A percentile compares a stretch with the other conserved stretches of the same genome.
phyloP scores from a whole-genome alignment of 53 echinoderm and acorn worm genomes.

The Patiria pectinifera region DNA sequence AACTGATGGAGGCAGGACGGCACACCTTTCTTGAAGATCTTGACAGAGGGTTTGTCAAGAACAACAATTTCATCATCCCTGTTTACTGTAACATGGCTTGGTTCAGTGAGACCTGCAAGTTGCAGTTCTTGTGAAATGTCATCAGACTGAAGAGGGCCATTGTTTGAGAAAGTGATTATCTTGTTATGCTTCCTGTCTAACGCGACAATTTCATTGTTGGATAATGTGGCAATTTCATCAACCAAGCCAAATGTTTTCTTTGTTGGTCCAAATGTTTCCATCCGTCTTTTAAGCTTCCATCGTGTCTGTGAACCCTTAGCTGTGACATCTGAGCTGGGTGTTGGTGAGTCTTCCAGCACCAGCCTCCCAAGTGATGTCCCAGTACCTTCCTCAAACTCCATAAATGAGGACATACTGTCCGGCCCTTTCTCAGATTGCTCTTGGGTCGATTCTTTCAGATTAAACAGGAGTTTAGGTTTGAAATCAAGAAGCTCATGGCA shows the following conservation, averaged over 20 bases:
- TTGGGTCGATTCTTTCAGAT: neutral
- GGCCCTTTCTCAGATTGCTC: neutral
- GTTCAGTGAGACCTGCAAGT: neutral
- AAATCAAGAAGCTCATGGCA: neutral
- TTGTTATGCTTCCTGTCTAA: neutral
- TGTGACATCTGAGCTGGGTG: neutral
- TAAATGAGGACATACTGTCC: neutral
- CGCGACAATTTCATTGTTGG: neutral
- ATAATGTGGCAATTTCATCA: constrained; percentile 13
- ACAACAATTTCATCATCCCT: constrained; percentile 11
- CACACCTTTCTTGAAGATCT: constrained; percentile 3
- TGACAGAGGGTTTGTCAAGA: constrained; percentile 13
- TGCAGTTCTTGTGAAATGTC: neutral
- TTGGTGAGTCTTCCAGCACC: neutral
- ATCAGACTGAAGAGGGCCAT: neutral
- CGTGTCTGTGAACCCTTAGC: neutral
- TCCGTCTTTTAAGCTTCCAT: neutral
- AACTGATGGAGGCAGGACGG: constrained; percentile 4
- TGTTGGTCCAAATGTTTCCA: neutral
- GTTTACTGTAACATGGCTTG: constrained; percentile 13
- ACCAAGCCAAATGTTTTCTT: neutral
- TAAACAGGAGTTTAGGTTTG: neutral
- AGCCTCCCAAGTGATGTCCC: neutral
- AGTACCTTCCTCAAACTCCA: neutral
- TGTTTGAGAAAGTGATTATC: neutral